Base-by-base conservation (phyloP, 2,888 invertebrate species). In the Tinea pellionella region DNA sequence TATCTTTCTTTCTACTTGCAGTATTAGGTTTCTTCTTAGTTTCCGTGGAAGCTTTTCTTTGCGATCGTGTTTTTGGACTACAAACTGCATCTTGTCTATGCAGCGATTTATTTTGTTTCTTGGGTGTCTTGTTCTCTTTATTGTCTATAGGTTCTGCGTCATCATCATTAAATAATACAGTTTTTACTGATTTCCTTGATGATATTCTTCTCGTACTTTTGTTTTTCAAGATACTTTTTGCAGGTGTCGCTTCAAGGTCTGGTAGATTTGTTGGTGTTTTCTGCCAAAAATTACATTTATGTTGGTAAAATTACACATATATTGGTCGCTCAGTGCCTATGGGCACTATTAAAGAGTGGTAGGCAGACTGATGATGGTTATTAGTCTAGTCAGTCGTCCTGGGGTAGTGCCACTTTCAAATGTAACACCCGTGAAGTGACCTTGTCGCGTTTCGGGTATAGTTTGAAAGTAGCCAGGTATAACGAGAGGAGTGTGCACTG, bases 171-270 rank as follows among this genome's bases (percentile, higher is more conserved):
- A 86, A 85, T 0, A 84, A 68, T 0, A 85, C 84, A 0, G 77
- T 67, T 67, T 84, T 84, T 29, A 78, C 72, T 1, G 78, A 76
- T 60, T 80, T 81, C 15, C 74, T 75, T n/a, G 62, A 63, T 0
- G 73, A 65, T 63, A 72, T 74, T 8, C 63, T 68, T 18, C 24
- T 51, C n/a, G 37, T 60, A 13, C 3, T n/a, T 1, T 63, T 65
- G 24, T 72, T 68, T 57, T 86, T 86, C 1, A 86, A 73, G 42
- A 86, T 85, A 63, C 86, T 85, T 0, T 80, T 75, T 0, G 74
- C 80, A 0, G 86, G 85, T 0, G 85, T 85, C 0, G 80, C 80
- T 42, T 67, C 61, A 0, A 74, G 42, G 62, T 77, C 72, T 0
- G 72, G 70, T 15, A 72, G 16, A 0, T 42, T 19, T 56, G 73